These are phyloP conservation scores for Sapajus apella DNA, from an alignment of 2,113 vertebrate species.

Conservation along the genomic window DNA sequence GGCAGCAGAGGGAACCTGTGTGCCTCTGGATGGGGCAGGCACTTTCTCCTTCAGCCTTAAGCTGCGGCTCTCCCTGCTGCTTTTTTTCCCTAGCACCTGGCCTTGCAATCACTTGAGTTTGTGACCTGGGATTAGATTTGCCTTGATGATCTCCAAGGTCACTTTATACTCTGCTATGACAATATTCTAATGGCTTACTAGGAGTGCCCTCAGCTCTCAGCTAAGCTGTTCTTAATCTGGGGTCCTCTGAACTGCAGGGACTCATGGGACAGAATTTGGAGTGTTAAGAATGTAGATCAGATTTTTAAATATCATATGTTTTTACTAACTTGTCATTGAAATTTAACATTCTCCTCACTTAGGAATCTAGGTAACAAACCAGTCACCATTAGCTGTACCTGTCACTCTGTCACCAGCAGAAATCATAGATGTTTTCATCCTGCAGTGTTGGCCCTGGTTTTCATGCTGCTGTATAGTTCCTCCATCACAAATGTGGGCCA, in stretches of 20 bases:
- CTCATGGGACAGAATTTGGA: not conserved
- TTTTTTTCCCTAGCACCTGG: not conserved
- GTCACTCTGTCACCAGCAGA: not conserved
- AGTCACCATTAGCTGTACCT: not conserved
- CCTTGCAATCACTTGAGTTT: not conserved
- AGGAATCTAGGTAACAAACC: not conserved
- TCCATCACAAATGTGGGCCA: not conserved
- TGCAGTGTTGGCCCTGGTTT: not conserved
- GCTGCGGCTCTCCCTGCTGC: not conserved
- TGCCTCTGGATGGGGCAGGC: not conserved
- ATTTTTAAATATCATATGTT: not conserved
- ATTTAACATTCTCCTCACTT: not conserved
- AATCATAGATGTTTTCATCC: not conserved
- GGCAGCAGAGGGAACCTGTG: not conserved
- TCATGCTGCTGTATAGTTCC: not conserved
- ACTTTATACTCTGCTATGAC: rapidly evolving
- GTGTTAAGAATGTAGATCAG: not conserved
- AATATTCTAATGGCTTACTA: not conserved
- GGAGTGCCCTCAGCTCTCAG: not conserved
- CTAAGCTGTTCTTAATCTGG: not conserved
- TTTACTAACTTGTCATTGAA: conserved; percentile 10
- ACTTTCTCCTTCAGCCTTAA: not conserved
- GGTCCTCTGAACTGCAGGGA: not conserved
- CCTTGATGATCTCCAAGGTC: not conserved
- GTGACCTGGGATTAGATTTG: not conserved